A percentile compares a stretch with the other conserved stretches of the same genome.
Evolutionary conservation across 2,888 invertebrate species (phyloP).

Genomic region (Metalampra italica): DNA sequence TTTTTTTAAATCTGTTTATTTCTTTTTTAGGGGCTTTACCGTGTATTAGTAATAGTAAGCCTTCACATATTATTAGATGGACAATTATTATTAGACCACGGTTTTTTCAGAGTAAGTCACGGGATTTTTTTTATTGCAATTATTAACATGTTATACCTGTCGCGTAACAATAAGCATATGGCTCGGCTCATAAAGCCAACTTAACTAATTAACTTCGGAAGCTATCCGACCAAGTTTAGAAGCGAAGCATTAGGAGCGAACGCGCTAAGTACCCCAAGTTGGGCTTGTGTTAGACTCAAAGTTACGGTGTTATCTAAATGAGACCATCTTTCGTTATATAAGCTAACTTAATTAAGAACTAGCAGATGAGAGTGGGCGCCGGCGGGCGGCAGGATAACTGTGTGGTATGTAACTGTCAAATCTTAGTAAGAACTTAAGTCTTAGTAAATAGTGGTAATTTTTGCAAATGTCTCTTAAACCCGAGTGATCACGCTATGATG

Average conservation of each 20-base stretch:
- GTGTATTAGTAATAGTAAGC: too few species aligned
- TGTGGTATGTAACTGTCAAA: constrained; percentile 39
- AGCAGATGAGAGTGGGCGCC: constrained; percentile 77
- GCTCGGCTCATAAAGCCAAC: constrained; percentile 8
- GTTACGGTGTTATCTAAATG: constrained; percentile 79
- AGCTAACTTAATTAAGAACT: constrained; percentile 80
- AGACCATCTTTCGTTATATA: constrained; percentile 80
- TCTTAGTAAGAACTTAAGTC: neutral
- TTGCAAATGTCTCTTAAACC: too few species aligned
- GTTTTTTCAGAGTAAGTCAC: too few species aligned
- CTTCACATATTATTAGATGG: too few species aligned
- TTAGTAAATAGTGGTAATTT: neutral
- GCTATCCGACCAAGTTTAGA: constrained; percentile 30
- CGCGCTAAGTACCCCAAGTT: constrained; percentile 67
- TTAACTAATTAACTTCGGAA: constrained; percentile 13
- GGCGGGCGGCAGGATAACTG: constrained; percentile 44
- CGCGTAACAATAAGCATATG: constrained; percentile 26
- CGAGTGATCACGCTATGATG: too few species aligned
- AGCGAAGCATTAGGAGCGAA: constrained; percentile 43
- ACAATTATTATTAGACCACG: too few species aligned
- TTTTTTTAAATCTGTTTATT: too few species aligned
- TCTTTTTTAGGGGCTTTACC: too few species aligned
- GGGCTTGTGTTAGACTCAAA: constrained; percentile 60
- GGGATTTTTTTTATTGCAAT: too few species aligned
- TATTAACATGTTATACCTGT: constrained; percentile 30